Evolutionary conservation across 92 coral and sea anemone genomes (phyloP).

Genomic region (Palythoa caribaeorum): DNA sequence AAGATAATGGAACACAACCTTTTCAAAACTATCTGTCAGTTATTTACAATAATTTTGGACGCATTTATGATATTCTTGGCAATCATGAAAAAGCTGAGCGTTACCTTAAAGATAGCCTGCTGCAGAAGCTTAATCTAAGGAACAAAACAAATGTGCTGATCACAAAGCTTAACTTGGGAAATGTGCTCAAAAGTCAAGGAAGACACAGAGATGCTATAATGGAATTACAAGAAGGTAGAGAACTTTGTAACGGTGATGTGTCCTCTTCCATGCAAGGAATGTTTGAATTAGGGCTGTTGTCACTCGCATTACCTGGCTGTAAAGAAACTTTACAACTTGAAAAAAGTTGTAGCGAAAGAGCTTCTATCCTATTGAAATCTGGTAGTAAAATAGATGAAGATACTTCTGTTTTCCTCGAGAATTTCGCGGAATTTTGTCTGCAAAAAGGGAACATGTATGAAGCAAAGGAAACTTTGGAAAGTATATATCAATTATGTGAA

Average conservation of each 20-base stretch:
- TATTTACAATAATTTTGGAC: constrained; percentile 12
- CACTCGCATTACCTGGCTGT: neutral
- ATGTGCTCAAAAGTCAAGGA: neutral
- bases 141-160: neutral
- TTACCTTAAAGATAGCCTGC: neutral
- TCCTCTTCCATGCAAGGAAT: neutral
- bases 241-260: neutral
- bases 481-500: no score
- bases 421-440: neutral
- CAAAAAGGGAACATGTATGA: neutral
- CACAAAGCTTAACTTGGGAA: constrained; percentile 1
- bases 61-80: neutral
- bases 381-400: neutral
- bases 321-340: neutral
- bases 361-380: neutral
- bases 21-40: neutral
- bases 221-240: constrained; percentile 2
- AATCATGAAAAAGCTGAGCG: neutral
- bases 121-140: no score
- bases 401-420: neutral
- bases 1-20: neutral
- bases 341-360: neutral
- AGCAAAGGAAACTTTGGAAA: constrained; percentile 5
- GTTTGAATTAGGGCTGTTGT: neutral
- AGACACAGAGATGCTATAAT: neutral